Base-by-base conservation (phyloP, 2,888 invertebrate species). In the Diplolepis rosae region DNA sequence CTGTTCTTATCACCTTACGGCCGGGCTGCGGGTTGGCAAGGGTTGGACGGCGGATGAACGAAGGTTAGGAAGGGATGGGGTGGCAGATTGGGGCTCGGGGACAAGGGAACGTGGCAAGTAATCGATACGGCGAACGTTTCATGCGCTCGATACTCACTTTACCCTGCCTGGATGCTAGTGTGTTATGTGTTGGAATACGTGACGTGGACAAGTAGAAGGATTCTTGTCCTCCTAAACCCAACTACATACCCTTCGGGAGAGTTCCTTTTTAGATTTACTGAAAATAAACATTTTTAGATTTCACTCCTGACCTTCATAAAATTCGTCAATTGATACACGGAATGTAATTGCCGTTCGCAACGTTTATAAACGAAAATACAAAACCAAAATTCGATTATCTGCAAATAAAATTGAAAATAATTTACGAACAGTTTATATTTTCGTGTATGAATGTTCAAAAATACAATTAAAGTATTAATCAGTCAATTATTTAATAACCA, bases 1-100 rank as follows among this genome's bases (percentile, higher is more conserved):
- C 82, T 80, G 81, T 80, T 83, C 83, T 84, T 84, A 83, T 83
- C 83, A 75, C 77, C 78, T 79, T 74, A 73, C 71, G 69, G 66
- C 74, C 77, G 73, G 71, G 56, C 61, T 52, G 65, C 56, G 68
- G 42, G 65, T 65, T 69, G 65, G 71, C 56, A 66, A 65, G 66
- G 68, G 68, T 70, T 54, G 39, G 56, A 52, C 22, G 69, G 13
- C 30, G 67, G 66, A 27, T 13, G 54, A 3, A 30, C 67, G 52
- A 48, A 66, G 51, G 65, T 45, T 18, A 66, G 65, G 54, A 69
- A 42, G 65, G 65, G 67, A 42, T 32, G 65, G 68, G 50, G 61
- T 66, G 52, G 42, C 48, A 30, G 66, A 56, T 54, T 30, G 69
- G 11, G 68, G 66, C 72, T 50, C 69, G 56, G 66, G 65, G 56